These are phyloP conservation scores for Thryonomys swinderianus DNA, from an alignment of 2,113 vertebrate species.

Conservation along the genomic window DNA sequence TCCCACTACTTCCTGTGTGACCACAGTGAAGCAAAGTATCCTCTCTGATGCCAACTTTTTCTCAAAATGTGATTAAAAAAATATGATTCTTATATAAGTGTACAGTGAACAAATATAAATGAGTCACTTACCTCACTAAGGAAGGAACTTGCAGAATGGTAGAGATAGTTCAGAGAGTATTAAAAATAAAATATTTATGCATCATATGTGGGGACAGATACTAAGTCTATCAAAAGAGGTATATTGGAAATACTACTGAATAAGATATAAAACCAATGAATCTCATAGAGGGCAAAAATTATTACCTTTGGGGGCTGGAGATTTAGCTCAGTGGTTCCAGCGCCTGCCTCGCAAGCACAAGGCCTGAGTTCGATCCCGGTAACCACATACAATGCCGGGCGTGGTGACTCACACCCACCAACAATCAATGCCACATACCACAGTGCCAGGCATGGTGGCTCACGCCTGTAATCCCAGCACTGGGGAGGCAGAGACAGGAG, in stretches of 20 bases:
- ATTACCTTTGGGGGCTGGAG: not conserved
- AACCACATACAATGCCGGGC: no score
- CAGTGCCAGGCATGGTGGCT: no score
- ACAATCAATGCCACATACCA: no score
- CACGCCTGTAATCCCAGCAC: no score
- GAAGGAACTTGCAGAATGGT: not conserved
- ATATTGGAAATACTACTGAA: not conserved
- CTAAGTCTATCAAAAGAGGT: not conserved
- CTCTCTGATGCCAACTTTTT: not conserved
- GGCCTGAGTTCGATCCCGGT: no score
- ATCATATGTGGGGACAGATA: not conserved
- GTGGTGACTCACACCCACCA: no score
- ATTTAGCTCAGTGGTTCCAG: no score
- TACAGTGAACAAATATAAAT: not conserved
- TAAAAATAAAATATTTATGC: not conserved
- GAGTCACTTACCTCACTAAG: constrained; percentile 6
- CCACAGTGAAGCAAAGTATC: not conserved
- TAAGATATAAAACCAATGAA: not conserved
- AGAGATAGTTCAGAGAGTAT: not conserved
- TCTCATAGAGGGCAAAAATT: not conserved
- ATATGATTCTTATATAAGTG: not conserved
- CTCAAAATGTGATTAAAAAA: constrained; percentile 11
- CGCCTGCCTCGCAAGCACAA: no score
- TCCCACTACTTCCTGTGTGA: not conserved
- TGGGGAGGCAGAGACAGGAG: no score